Evolutionary conservation across 2,888 invertebrate species (phyloP).

Genomic region (Drosophila histrio): DNA sequence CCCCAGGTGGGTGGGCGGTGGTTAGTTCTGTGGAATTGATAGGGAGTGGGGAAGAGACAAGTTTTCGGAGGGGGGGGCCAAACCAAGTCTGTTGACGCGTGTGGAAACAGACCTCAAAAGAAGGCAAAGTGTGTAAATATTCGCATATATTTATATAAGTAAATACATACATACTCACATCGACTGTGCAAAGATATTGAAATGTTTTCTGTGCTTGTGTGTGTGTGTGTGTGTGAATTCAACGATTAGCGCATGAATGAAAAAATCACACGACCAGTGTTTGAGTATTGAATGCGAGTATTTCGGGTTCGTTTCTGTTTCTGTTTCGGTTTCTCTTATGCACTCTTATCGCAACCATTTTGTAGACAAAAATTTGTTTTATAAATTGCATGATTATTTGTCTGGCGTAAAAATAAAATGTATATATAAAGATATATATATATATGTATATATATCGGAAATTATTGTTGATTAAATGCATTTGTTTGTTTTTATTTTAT

Average conservation of each 20-base stretch:
- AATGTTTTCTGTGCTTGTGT: slow-evolving; percentile 2
- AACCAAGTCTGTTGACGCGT: slow-evolving; percentile 61
- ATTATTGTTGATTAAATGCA: slow-evolving; percentile 45
- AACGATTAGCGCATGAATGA: slow-evolving; percentile 77
- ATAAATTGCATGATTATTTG: slow-evolving; percentile 56
- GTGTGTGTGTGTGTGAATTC: slow-evolving; percentile 13
- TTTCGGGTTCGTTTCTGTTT: slow-evolving; percentile 16
- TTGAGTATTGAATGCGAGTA: slow-evolving; percentile 34
- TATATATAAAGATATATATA: background rate
- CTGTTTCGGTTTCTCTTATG: background rate
- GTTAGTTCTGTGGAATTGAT: slow-evolving; percentile 6
- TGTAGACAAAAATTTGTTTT: slow-evolving; percentile 23
- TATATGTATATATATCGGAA: slow-evolving; percentile 1
- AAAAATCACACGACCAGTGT: slow-evolving; percentile 60
- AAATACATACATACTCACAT: slow-evolving; percentile 5
- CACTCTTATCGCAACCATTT: slow-evolving; percentile 19
- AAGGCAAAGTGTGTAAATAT: slow-evolving; percentile 41
- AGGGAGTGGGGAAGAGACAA: background rate
- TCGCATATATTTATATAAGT: slow-evolving; percentile 13
- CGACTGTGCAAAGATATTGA: slow-evolving; percentile 31
- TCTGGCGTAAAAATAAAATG: slow-evolving; percentile 44
- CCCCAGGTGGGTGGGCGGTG: slow-evolving; percentile 59
- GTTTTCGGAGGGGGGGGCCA: background rate
- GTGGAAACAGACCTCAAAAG: slow-evolving; percentile 57
- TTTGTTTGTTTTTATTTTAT: slow-evolving; percentile 23